Percentiles rank a stretch among this genome's conserved stretches.
phyloP scores from a whole-genome alignment of 2,113 vertebrate species.

The Scortum barcoo region DNA sequence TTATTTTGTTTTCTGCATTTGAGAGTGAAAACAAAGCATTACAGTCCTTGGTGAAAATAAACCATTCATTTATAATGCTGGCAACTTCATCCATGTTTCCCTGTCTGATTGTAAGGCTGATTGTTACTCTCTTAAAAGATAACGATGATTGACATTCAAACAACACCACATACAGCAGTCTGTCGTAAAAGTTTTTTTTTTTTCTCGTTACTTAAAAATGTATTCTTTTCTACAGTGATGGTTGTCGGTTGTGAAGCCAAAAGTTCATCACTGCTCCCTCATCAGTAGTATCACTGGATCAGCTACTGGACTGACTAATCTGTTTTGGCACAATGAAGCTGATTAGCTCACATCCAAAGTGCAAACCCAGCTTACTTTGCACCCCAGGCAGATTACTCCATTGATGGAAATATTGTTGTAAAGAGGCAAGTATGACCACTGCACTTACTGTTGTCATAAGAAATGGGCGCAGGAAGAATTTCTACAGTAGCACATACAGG shows the following conservation, averaged over 20 bases:
- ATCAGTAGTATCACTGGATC: not conserved
- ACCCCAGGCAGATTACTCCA: not conserved
- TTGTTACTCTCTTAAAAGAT: not conserved
- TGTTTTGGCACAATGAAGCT: constrained; percentile 3
- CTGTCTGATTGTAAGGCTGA: not conserved
- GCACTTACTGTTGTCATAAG: not conserved
- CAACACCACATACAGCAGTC: too few relatives aligned
- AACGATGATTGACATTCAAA: constrained; percentile 20
- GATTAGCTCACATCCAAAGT: constrained; percentile 28
- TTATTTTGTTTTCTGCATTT: not conserved
- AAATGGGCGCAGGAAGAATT: not conserved
- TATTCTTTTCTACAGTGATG: not conserved
- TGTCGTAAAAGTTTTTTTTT: not conserved
- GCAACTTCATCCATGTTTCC: not conserved
- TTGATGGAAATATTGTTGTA: constrained; percentile 31
- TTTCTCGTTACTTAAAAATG: not conserved
- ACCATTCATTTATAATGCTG: too few relatives aligned
- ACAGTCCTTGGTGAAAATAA: not conserved
- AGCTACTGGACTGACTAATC: constrained; percentile 12
- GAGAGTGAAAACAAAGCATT: not conserved
- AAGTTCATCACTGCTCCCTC: not conserved
- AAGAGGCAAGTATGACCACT: constrained; percentile 14
- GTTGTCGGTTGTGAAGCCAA: constrained; percentile 6
- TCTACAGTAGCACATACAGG: not conserved
- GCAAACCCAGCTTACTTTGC: constrained; percentile 13